These are phyloP conservation scores for Thelaira solivaga DNA, from an alignment of 2,888 invertebrate genomes.

Conservation along the genomic window DNA sequence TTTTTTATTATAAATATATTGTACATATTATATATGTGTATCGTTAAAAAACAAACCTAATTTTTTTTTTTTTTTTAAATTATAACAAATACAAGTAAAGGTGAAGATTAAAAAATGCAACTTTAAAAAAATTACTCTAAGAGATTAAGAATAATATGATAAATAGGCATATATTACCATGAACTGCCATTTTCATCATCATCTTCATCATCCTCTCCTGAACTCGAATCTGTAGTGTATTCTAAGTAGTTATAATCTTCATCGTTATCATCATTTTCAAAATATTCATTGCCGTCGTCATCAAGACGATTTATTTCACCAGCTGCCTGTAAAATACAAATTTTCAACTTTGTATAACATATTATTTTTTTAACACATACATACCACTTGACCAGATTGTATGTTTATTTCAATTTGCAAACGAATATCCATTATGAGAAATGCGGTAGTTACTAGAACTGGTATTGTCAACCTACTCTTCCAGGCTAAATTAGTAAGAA, in stretches of 20 bases:
- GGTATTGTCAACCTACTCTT: constrained; percentile 83
- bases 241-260: constrained; percentile 66
- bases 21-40: constrained; percentile 10
- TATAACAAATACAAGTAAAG: background rate
- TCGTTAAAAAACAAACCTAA: background rate
- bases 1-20: constrained; percentile 47
- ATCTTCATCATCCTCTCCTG: constrained; percentile 65
- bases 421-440: constrained; percentile 82
- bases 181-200: constrained; percentile 56
- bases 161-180: too few species aligned
- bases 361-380: constrained; percentile 8
- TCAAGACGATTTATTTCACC: constrained; percentile 71
- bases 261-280: constrained; percentile 67
- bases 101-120: background rate
- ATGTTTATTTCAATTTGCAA: constrained; percentile 84
- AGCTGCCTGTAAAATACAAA: constrained; percentile 67
- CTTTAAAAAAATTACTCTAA: too few species aligned
- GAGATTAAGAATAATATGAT: too few species aligned
- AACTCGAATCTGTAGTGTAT: constrained; percentile 65
- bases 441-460: constrained; percentile 81
- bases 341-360: background rate
- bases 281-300: constrained; percentile 67
- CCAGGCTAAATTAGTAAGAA: constrained; percentile 85
- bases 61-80: background rate
- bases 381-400: constrained; percentile 77